These are phyloP conservation scores for Galendromus occidentalis DNA, from an alignment of 1,140 invertebrate species.

Conservation along the genomic window DNA sequence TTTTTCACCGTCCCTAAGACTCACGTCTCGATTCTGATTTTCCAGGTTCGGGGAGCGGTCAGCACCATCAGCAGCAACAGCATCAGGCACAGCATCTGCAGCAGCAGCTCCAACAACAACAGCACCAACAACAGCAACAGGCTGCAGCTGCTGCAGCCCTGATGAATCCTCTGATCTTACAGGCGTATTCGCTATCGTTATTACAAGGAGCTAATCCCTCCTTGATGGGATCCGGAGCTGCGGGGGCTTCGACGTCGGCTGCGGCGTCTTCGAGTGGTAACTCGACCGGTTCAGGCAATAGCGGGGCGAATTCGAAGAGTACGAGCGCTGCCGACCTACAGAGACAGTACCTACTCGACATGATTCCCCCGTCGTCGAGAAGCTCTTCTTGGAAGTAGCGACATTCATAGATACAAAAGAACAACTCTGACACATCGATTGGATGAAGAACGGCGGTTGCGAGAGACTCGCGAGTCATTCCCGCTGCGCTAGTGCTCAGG, in stretches of 20 bases:
- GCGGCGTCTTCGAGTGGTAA: slow-evolving; percentile 17
- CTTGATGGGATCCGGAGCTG: not conserved
- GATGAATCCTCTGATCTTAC: not conserved
- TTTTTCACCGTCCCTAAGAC: too few species aligned
- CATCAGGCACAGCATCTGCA: slow-evolving; percentile 7
- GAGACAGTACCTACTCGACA: slow-evolving; percentile 82
- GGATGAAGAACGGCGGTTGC: not conserved
- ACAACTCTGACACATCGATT: not conserved
- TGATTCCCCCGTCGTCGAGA: slow-evolving; percentile 46
- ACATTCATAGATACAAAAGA: not conserved
- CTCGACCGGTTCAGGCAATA: slow-evolving; percentile 10
- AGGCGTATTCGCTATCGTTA: not conserved
- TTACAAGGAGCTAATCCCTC: not conserved
- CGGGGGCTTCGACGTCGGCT: slow-evolving; percentile 20
- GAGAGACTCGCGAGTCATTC: not conserved
- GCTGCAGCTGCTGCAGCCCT: not conserved
- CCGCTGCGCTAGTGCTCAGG: not conserved
- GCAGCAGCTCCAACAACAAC: not conserved
- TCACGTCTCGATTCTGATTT: too few species aligned
- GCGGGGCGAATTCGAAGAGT: not conserved
- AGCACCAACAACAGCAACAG: slow-evolving; percentile 1
- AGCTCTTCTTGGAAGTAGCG: slow-evolving; percentile 6
- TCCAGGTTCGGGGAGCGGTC: slow-evolving; percentile 23
- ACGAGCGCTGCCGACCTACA: slow-evolving; percentile 48
- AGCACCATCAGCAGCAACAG: slow-evolving; percentile 25